Base-by-base conservation (phyloP, 2,888 invertebrate species). In the Deroplatys truncata region DNA sequence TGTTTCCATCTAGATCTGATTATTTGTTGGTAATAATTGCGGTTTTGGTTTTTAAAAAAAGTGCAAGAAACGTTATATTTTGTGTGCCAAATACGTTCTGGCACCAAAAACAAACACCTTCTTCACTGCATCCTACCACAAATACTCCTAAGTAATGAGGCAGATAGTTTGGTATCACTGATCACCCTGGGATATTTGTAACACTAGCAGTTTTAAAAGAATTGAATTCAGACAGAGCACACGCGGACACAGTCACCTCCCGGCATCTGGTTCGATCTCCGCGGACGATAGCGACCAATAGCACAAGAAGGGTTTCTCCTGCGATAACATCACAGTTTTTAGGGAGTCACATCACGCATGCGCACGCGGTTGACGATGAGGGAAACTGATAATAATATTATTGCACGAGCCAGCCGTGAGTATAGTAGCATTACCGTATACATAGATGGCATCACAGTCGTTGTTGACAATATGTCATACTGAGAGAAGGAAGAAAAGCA, bases 381-480 rank as follows among this genome's bases (percentile, higher is more conserved):
- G 56, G 56, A 72, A 72, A 72, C 56, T 72, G 56, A 72, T 72
- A 72, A 72, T 20, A 72, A 72, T 72, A 72, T 72, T 88, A 90
- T 88, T 90, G 90, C 88, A 90, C 88, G 90, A 90, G 85, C 88
- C 88, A 90, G 90, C 88, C 88, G 90, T 90, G 90, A 29, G 31
- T 85, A 82, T 82, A 84, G 49, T 72, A 56, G 16, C 29, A 82
- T n/a, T 87, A n/a, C 83, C 25, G 72, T 87, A 87, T 31, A 72
- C 56, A 35, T 35, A 87, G 87, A 88, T 88, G 91, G 90, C 90
- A 91, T 91, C 91, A 91, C 90, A 91, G 91, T 90, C 90, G 89
- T 84, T 90, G 85, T 86, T 91, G 91, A 91, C 91, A 91, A 91
- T 91, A 91, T 91, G 91, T 90, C 91, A 91, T 91, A 91, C 91